These are phyloP conservation scores for Gandaritis pyraliata DNA, from an alignment of 2,888 invertebrate species.

Conservation along the genomic window DNA sequence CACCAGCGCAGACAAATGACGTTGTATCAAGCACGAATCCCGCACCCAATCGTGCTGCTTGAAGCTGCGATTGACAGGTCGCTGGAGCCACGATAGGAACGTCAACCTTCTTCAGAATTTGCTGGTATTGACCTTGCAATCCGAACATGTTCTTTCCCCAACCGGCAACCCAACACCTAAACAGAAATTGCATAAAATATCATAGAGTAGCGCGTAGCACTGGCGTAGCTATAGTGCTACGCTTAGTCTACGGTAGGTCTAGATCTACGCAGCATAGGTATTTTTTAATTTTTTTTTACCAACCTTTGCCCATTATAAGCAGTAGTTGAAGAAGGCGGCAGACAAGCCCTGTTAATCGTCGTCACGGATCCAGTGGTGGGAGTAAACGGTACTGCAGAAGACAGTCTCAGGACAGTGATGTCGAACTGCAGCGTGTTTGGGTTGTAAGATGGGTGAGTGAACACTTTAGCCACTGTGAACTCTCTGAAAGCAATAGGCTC, in stretches of 20 bases:
- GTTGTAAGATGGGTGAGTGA: constrained; percentile 87
- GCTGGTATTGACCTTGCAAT: constrained; percentile 83
- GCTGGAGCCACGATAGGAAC: constrained; percentile 88
- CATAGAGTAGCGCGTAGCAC: background rate
- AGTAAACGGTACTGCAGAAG: constrained; percentile 80
- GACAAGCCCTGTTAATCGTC: constrained; percentile 86
- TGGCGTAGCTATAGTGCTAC: constrained; percentile 12
- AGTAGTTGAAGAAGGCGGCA: constrained; percentile 73
- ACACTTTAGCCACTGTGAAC: constrained; percentile 83
- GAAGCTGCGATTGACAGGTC: constrained; percentile 86
- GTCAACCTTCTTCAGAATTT: constrained; percentile 90
- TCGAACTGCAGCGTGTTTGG: constrained; percentile 90
- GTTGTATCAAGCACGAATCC: constrained; percentile 85
- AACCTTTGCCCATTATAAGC: constrained; percentile 81
- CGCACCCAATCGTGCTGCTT: constrained; percentile 86
- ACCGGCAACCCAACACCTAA: constrained; percentile 89
- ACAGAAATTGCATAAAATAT: constrained; percentile 10
- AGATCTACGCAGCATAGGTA: too few species aligned
- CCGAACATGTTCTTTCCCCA: constrained; percentile 94
- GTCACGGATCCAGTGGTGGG: constrained; percentile 73
- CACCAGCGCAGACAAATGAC: constrained; percentile 92
- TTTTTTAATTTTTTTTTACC: background rate
- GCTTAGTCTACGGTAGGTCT: background rate
- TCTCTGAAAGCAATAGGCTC: constrained; percentile 88
- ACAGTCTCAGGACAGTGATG: constrained; percentile 90